These are phyloP conservation scores for Aleiodes leptofemur DNA, from an alignment of 2,888 invertebrate genomes.

Conservation along the genomic window DNA sequence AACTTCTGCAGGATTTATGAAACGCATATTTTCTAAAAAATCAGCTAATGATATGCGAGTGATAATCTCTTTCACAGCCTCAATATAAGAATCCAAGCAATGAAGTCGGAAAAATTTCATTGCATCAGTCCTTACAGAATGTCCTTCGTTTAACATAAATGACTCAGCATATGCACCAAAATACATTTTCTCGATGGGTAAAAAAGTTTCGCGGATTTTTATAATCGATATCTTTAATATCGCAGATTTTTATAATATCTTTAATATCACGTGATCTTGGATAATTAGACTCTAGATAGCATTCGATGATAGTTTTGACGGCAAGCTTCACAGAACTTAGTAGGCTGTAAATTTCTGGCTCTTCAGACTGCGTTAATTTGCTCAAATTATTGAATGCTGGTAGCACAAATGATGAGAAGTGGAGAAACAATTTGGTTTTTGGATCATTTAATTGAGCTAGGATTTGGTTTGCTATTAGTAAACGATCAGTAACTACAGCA, in stretches of 20 bases:
- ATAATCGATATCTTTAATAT: neutral
- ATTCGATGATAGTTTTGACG: no score
- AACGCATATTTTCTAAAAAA: neutral
- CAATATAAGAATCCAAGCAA: conserved; percentile 22
- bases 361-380: conserved; percentile 27
- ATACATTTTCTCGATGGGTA: no score
- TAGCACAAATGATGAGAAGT: conserved; percentile 11
- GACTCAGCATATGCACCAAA: no score
- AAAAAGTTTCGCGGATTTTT: no score
- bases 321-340: neutral
- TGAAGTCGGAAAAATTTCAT: no score
- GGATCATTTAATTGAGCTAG: conserved; percentile 37
- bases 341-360: conserved; percentile 10
- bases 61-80: conserved; percentile 2
- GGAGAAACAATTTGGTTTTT: conserved; percentile 46
- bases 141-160: no score
- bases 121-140: no score
- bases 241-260: neutral
- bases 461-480: conserved; percentile 30
- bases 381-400: conserved; percentile 22
- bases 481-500: conserved; percentile 14
- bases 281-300: no score
- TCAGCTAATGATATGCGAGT: neutral
- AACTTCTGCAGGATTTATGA: neutral
- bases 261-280: neutral